Base-by-base conservation (phyloP, 2,113 vertebrate species). In the Ciconia maguari region DNA sequence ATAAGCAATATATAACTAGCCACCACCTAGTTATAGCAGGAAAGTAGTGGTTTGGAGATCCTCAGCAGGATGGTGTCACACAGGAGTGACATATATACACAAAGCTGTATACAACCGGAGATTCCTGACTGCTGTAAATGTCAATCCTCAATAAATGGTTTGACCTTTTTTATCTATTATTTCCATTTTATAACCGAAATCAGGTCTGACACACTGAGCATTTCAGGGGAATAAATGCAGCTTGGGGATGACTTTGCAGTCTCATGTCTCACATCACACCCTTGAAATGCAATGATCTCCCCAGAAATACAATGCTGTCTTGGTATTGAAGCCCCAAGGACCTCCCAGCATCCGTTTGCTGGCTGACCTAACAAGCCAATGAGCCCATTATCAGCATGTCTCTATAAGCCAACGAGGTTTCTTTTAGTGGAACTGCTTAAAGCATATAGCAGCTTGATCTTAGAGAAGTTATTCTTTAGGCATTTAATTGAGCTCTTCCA, bases 121-220 rank as follows among this genome's bases (percentile, higher is more conserved):
- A 96, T 74, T 74, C 91, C 87, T 81, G 78, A 92, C 72, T 77
- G 83, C 80, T 82, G 68, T 30, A 96, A 97, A 95, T 71, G 72
- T 84, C 85, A 88, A 21, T 89, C 64, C 71, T 89, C 85, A 93
- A 69, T 93, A 95, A 97, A 96, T 34, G 61, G 65, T 87, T 72
- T 87, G 93, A 94, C 70, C 81, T 90, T 91, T 79, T 93, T 77
- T 74, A 83, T 74, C 86, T 96, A 96, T 84, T 77, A 82, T 79
- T 77, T 96, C 75, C 79, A 94, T 96, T 97, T 94, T 83, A 83
- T 89, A 95, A 95, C 89, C 72, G 86, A 91, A 96, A 91, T 90
- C 69, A 44, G 46, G 42, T 57, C 71, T 94, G 82, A 88, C 93
- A 97, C 44, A 85, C 11, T 9, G 64, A 95, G 62, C 62, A 86